A percentile compares a stretch with the other conserved stretches of the same genome.
Evolutionary conservation across 2,113 vertebrate genomes (phyloP).

Genomic region (Microtus pennsylvanicus): DNA sequence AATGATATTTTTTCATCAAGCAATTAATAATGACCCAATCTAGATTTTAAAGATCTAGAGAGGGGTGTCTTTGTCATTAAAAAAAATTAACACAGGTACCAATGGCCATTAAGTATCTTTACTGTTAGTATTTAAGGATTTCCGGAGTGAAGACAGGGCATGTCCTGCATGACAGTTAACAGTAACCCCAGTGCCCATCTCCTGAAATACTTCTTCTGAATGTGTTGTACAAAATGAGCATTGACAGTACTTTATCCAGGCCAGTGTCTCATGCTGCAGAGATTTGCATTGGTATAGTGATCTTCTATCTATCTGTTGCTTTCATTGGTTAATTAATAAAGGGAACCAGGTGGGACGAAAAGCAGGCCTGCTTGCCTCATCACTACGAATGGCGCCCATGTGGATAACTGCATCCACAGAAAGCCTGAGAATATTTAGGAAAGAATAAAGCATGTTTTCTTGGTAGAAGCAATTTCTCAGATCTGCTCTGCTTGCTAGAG

Average conservation of each 20-base stretch:
- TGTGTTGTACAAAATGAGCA: neutral
- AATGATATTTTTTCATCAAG: neutral
- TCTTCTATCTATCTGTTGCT: no score
- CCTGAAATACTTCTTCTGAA: neutral
- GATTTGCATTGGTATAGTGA: no score
- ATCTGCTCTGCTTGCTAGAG: no score
- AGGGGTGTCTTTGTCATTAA: neutral
- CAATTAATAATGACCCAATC: neutral
- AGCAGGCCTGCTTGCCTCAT: no score
- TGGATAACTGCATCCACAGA: no score
- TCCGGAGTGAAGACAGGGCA: neutral
- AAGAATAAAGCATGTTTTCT: no score
- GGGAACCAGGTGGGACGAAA: no score
- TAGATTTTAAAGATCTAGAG: neutral
- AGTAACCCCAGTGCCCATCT: neutral
- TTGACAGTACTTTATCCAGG: neutral
- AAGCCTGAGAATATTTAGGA: no score
- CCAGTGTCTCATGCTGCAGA: neutral
- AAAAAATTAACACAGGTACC: no score
- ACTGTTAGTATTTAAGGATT: slow-evolving; percentile 13
- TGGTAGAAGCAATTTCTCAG: no score
- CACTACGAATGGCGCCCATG: no score
- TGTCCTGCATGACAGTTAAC: neutral
- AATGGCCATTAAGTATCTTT: neutral
- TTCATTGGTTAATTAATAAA: no score